Percentiles rank a stretch among this genome's conserved stretches.
phyloP scores from a whole-genome alignment of 2,113 vertebrate species.

The Colinus virginianus region DNA sequence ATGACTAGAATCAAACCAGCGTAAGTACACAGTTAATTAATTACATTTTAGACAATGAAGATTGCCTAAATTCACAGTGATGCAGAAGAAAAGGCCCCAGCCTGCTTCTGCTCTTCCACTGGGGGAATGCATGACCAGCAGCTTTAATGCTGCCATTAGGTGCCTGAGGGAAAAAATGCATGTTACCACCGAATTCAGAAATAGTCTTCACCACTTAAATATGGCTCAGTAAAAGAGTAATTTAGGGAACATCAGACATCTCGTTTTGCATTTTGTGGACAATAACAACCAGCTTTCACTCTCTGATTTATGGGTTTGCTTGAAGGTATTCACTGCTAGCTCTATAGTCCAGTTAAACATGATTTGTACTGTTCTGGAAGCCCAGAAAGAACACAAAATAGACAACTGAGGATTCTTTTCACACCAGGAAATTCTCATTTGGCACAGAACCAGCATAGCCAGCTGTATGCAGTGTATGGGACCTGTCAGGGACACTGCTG shows the following conservation, averaged over 20 bases:
- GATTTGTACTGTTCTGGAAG: conserved; percentile 53
- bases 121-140: background rate
- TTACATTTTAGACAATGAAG: conserved; percentile 10
- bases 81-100: background rate
- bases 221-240: conserved; percentile 9
- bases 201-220: background rate
- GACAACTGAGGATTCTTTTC: conserved; percentile 64
- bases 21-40: background rate
- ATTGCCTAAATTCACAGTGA: background rate
- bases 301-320: conserved; percentile 35
- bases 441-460: conserved; percentile 38
- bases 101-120: background rate
- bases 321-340: conserved; percentile 24
- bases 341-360: conserved; percentile 48
- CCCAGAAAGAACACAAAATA: conserved; percentile 39
- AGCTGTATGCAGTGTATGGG: conserved; percentile 65
- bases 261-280: conserved; percentile 5
- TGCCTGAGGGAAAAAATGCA: background rate
- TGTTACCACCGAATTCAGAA: background rate
- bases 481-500: conserved; percentile 51
- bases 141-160: background rate
- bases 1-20: background rate
- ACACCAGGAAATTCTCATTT: conserved; percentile 61
- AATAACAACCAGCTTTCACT: background rate
- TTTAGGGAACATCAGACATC: conserved; percentile 13